Base-by-base conservation (phyloP, 2,888 invertebrate genomes). In the Ophion ellenae region DNA sequence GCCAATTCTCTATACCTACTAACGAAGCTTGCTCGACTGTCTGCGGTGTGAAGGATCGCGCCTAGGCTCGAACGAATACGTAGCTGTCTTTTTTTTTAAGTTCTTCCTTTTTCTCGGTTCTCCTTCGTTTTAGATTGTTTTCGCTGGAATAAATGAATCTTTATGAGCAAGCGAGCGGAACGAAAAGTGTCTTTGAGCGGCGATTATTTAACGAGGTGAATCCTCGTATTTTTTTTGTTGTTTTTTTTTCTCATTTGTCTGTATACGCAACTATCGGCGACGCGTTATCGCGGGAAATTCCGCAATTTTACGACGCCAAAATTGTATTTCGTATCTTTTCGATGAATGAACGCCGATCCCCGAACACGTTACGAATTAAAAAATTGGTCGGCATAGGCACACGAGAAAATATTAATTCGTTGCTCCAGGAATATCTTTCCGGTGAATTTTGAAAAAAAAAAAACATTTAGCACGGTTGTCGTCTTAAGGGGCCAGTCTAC, bases 141-240 rank as follows among this genome's bases (percentile, higher is more conserved):
- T 28, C 2, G 20, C n/a, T 9, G 63, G 47, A 79, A 79, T 79
- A 36, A 71, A 79, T 79, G 79, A 79, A 79, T 79, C 61, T 79
- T 59, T 53, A 79, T 71, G 78, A 78, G 61, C 28, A 63, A 63
- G 32, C 32, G 63, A 70, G 61, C 40, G 32, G n/a, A 59, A 64
- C 79, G 47, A 71, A 71, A 79, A 32, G 32, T 79, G 59, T 67
- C 47, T 79, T 63, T 70, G 20, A 24, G 32, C 70, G 32, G 47
- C 59, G 24, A 70, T 79, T 47, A 79, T 70, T 79, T 63, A 71
- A 64, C 63, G 53, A 45, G 28, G 24, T 20, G 45, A 61, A 61
- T 11, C n/a, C 5, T 28, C 10, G 4, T 53, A 5, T 53, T 53
- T 53, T 17, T 2, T 53, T 53, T 53, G 32, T 53, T 5, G 14